phyloP scores from a whole-genome alignment of 2,888 invertebrate species.

The Drosophila infuscata region DNA sequence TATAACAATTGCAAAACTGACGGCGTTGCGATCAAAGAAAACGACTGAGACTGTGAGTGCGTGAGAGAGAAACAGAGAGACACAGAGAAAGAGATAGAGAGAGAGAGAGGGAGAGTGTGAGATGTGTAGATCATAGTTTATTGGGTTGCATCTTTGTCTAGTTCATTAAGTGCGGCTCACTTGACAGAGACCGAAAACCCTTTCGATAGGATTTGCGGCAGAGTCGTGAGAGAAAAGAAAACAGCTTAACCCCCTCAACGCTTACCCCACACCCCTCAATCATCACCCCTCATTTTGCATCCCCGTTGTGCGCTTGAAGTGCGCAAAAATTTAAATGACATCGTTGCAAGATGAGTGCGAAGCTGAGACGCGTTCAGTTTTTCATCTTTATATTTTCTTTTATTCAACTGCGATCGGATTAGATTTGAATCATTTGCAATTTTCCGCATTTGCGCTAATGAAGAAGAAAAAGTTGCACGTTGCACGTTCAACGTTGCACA shows the following conservation, averaged over 20 bases:
- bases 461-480: constrained; percentile 29
- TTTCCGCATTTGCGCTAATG: constrained; percentile 75
- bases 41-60: background rate
- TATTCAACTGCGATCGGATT: constrained; percentile 41
- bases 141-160: constrained; percentile 39
- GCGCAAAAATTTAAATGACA: constrained; percentile 71
- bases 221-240: constrained; percentile 68
- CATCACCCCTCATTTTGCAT: background rate
- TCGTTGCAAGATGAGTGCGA: constrained; percentile 34
- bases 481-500: constrained; percentile 3
- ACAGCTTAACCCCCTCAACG: constrained; percentile 46
- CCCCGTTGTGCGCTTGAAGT: constrained; percentile 43
- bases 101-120: background rate
- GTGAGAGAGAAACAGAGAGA: too few species aligned
- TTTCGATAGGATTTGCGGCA: constrained; percentile 55
- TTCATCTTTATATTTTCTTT: background rate
- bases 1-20: constrained; percentile 69
- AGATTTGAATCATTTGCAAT: constrained; percentile 72
- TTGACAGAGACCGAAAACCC: constrained; percentile 62
- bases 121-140: constrained; percentile 6
- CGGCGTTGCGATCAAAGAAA: constrained; percentile 31
- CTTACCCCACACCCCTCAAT: background rate
- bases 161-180: constrained; percentile 79
- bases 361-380: background rate
- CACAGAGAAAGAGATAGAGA: background rate